These are phyloP conservation scores for Formica aserva DNA, from an alignment of 2,888 invertebrate genomes.

Conservation along the genomic window DNA sequence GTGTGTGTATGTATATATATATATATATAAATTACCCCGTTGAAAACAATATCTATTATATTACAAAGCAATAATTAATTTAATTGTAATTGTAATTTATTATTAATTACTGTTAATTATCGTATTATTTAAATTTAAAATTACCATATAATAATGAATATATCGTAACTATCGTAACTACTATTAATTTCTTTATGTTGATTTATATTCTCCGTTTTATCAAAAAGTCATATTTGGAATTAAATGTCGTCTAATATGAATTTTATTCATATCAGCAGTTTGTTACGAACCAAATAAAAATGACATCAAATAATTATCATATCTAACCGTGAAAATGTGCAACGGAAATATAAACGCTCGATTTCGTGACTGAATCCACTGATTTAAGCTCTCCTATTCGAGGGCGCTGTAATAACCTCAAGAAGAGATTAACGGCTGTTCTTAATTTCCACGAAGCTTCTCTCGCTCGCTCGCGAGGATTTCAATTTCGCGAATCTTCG, in stretches of 20 bases:
- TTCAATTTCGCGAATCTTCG: constrained; percentile 45
- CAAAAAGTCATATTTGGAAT: background rate
- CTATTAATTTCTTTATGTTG: constrained; percentile 18
- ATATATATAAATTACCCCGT: background rate
- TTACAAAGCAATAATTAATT: constrained; percentile 22
- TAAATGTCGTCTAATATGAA: background rate
- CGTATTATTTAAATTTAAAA: constrained; percentile 21
- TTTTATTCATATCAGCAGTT: background rate
- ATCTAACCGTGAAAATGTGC: background rate
- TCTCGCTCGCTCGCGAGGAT: constrained; percentile 15
- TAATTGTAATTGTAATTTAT: constrained; percentile 11
- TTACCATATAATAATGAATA: constrained; percentile 13
- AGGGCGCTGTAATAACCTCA: background rate
- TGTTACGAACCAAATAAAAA: background rate
- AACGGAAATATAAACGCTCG: background rate
- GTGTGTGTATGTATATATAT: background rate
- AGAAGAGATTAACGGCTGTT: constrained; percentile 20
- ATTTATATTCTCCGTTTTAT: background rate
- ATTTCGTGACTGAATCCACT: background rate
- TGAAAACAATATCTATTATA: background rate
- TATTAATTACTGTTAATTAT: constrained; percentile 24
- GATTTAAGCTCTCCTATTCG: constrained; percentile 19
- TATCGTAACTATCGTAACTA: background rate
- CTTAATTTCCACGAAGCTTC: constrained; percentile 39
- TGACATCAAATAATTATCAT: background rate